Base-by-base conservation (phyloP, 37 sponge, comb jelly and placozoan species). In the Cliona cf. orientalis region DNA sequence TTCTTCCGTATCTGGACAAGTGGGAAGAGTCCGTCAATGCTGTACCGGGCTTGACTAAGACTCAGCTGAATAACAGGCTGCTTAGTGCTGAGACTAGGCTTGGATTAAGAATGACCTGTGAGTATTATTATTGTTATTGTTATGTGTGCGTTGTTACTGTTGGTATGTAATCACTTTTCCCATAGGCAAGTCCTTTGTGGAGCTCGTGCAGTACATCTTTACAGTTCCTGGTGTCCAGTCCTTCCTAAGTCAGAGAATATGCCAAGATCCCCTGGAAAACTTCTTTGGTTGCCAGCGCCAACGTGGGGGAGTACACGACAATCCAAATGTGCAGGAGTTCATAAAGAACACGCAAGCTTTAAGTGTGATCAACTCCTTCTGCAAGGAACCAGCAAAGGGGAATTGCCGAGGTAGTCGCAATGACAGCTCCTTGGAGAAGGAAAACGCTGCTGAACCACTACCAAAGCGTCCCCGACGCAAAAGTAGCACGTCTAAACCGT, bases 261-360 rank as follows among this genome's bases (percentile, higher is more conserved):
- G 80, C 69, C 80, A 80, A 32, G 80, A 80, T 66, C 67, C 80
- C 5, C 14, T 80, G 22, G 70, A 80, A 49, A 31, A 55, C 4
- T 80, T 66, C 38, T 80, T 68, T 26, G 69, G 68, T 14, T 12
- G 49, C 57, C 69, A 67, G 22, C 37, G 69, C 12, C 69, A 67
- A 35, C 7, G 69, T 9, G 69, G 69, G 7, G 69, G 69, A 7
- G 41, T 32, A 3, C 69, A 67, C 22, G 69, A 67, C 38, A 40
- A 49, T 17, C 69, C 66, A 43, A 80, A 80, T 80, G 69, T 46
- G 46, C 55, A 69, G 33, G 80, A 80, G 32, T 80, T 80, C 68
- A 23, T 33, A 6, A 80, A 68, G 69, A 80, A 80, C 69, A 66
- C 80, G 19, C 80, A 80, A 68, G 69, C 70, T 34, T n/a, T 80